Base-by-base conservation (phyloP, 2,888 invertebrate genomes). In the Cepaea hortensis region DNA sequence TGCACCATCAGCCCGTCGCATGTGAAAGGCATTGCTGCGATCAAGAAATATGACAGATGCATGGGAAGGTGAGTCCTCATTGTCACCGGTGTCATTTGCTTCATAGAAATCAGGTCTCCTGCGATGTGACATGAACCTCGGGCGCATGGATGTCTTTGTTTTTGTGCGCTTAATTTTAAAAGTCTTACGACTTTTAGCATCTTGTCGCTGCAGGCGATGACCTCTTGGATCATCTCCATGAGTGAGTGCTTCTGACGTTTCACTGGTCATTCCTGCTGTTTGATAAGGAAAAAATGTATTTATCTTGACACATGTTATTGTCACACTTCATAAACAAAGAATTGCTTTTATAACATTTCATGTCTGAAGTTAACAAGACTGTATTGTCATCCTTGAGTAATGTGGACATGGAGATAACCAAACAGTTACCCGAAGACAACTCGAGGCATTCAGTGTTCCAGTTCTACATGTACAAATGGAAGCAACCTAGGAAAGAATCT, bases 151-250 rank as follows among this genome's bases (percentile, higher is more conserved):
- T 0, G 92, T 91, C 81, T 92, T 93, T 35, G 92, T 93, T 79
- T 92, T 92, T 61, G 91, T 91, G 50, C 93, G 89, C 86, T 93
- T 93, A 87, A 94, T 94, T 88, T 98, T 96, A 95, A 98, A 98
- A 0, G 98, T 98, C 95, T 98, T 98, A 91, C 98, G 96, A 92
- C 98, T 98, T 93, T 98, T 98, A 68, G 98, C 98, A 95, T 98
- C 98, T 85, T 98, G 97, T 46, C 98, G 96, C 93, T 98, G 98
- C 87, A 98, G 95, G 6, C 95, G 91, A 89, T 95, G 98, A 76
- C 90, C 89, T 72, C 91, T 87, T 7, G 93, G 93, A 73, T 93
- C 90, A 35, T 88, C 91, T 13, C 90, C 88, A 65, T 90, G 91
- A 55, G 65, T 50, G 11, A 81, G 15, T 50, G 81, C 65, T 23